Conservation (phyloP, 2,113 vertebrate genomes). For the Lonchura striata region DNA sequence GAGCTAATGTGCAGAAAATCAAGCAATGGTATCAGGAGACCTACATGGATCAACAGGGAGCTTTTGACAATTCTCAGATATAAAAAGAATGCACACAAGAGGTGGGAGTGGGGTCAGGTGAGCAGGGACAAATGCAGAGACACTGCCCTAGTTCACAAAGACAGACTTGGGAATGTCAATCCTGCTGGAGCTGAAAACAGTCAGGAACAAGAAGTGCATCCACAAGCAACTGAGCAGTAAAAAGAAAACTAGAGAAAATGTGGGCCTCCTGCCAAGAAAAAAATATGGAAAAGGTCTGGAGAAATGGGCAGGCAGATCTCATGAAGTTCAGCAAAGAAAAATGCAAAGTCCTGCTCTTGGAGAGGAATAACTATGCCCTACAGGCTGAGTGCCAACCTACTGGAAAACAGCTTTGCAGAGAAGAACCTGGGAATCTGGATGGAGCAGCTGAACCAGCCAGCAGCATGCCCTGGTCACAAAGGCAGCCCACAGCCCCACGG, state of each 20-base stretch:
- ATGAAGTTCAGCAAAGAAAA: background rate
- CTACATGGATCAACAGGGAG: background rate
- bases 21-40: background rate
- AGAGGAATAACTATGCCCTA: background rate
- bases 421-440: background rate
- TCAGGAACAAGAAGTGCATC: background rate
- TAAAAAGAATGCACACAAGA: background rate
- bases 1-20: background rate
- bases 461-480: background rate
- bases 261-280: background rate
- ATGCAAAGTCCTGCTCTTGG: background rate
- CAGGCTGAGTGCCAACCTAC: background rate
- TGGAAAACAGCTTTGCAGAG: background rate
- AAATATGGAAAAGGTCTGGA: background rate
- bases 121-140: background rate
- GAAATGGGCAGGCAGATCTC: background rate
- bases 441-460: background rate
- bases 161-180: background rate
- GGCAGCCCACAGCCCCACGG: fast-evolving
- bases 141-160: background rate
- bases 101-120: background rate
- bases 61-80: background rate
- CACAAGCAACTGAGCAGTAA: background rate
- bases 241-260: background rate
- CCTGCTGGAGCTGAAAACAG: background rate